Percentiles rank a stretch among this genome's conserved stretches.
Evolutionary conservation across 2,797 vertebrate species (phyloP).

Genomic region (Harpagifer antarcticus): DNA sequence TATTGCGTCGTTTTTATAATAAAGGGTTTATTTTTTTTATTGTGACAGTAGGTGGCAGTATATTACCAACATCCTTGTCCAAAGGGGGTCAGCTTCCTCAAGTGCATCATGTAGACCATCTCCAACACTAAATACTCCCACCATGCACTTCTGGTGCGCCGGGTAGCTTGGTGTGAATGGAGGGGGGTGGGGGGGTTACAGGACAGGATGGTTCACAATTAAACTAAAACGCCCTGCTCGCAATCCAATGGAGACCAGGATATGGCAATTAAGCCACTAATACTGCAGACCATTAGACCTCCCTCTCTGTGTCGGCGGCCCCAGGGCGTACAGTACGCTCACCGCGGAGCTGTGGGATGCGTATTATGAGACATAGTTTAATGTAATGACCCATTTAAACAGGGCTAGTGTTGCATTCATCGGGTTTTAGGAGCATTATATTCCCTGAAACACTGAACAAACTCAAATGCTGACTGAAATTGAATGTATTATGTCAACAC

Average conservation of each 20-base stretch:
- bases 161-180: conserved; percentile 29
- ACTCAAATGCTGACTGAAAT: no score
- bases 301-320: conserved; percentile 90
- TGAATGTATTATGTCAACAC: no score
- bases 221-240: conserved; percentile 76
- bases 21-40: background rate
- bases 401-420: conserved; percentile 87
- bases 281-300: conserved; percentile 94
- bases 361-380: conserved; percentile 93
- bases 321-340: conserved; percentile 88
- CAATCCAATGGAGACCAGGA: conserved; percentile 84
- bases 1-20: background rate
- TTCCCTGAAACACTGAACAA: conserved; percentile 9
- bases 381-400: conserved; percentile 94
- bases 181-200: conserved; percentile 25
- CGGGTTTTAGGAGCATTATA: conserved; percentile 82
- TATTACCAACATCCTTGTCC: conserved; percentile 28
- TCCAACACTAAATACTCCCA: conserved; percentile 51
- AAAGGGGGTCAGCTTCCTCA: conserved; percentile 16
- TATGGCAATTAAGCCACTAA: conserved; percentile 97
- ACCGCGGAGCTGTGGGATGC: conserved; percentile 89
- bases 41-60: conserved; percentile 79
- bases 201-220: conserved; percentile 78
- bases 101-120: conserved; percentile 52
- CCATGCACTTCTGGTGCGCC: conserved; percentile 45